A percentile compares a stretch with the other conserved stretches of the same genome.
phyloP scores from a whole-genome alignment of 2,113 vertebrate species.

The Neogobius melanostomus region DNA sequence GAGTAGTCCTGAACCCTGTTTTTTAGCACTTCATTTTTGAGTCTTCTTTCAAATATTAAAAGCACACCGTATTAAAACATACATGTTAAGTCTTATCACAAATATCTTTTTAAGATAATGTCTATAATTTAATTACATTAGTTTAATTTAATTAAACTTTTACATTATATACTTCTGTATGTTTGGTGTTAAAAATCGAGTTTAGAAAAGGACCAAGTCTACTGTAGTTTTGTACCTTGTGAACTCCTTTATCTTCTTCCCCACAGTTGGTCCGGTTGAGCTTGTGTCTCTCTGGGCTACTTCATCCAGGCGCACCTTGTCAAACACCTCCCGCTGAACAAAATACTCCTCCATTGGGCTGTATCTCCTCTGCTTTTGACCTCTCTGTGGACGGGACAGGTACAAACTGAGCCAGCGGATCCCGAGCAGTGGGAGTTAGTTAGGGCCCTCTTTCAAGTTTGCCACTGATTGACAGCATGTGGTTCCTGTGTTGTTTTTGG shows the following conservation, averaged over 20 bases:
- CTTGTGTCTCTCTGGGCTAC: slow-evolving; percentile 69
- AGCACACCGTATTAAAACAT: too few relatives aligned
- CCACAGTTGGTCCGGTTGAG: slow-evolving; percentile 27
- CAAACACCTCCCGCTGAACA: slow-evolving; percentile 71
- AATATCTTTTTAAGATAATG: too few relatives aligned
- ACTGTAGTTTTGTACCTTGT: slow-evolving; percentile 39
- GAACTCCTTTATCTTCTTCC: slow-evolving; percentile 49
- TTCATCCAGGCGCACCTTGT: slow-evolving; percentile 80
- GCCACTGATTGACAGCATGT: slow-evolving; percentile 21
- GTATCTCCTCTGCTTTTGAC: background rate
- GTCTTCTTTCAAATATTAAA: too few relatives aligned
- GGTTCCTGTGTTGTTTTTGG: slow-evolving; percentile 18
- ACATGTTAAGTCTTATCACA: too few relatives aligned
- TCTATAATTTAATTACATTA: too few relatives aligned
- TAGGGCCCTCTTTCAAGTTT: background rate
- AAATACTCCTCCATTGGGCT: slow-evolving; percentile 29
- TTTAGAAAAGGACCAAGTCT: background rate
- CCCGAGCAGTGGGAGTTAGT: slow-evolving; percentile 7
- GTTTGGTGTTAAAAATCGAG: too few relatives aligned
- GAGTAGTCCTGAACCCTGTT: too few relatives aligned
- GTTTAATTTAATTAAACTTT: too few relatives aligned
- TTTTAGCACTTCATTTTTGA: too few relatives aligned
- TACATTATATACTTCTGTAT: too few relatives aligned
- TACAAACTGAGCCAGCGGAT: slow-evolving; percentile 1
- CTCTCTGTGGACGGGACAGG: background rate